Conservation (phyloP, 1,140 invertebrate genomes). For the Tetramorium alpestre region DNA sequence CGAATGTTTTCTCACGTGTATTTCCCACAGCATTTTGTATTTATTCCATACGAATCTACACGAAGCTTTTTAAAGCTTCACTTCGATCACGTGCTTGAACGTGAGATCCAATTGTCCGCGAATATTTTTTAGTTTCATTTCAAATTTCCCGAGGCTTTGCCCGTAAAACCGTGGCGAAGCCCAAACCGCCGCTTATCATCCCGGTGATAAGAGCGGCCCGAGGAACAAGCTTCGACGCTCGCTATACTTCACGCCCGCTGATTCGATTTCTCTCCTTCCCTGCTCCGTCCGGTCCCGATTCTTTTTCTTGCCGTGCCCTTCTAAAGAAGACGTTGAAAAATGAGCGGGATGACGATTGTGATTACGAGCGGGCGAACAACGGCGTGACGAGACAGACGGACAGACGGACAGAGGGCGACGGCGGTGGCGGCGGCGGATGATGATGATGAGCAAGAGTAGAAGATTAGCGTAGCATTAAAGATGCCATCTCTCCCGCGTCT, state of each 20-base stretch:
- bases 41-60: too few relatives aligned
- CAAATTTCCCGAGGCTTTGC: background rate
- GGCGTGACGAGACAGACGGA: constrained; percentile 36
- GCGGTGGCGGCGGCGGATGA: constrained; percentile 59
- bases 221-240: background rate
- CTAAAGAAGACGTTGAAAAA: constrained; percentile 82
- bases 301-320: constrained; percentile 68
- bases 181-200: background rate
- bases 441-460: constrained; percentile 74
- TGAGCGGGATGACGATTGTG: constrained; percentile 82
- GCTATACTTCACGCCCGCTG: constrained; percentile 58
- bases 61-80: too few relatives aligned
- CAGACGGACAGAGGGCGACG: constrained; percentile 15
- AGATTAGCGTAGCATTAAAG: constrained; percentile 75
- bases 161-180: background rate
- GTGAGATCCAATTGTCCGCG: background rate
- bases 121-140: background rate
- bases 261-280: constrained; percentile 56
- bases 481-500: constrained; percentile 65
- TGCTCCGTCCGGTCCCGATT: constrained; percentile 63
- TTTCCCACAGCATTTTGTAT: too few relatives aligned
- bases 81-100: too few relatives aligned
- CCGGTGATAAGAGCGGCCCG: constrained; percentile 18
- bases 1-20: background rate
- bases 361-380: constrained; percentile 78